Percentiles rank a stretch among this genome's conserved stretches.
These are phyloP conservation scores for Anthrax anthrax DNA, from an alignment of 2,888 invertebrate genomes.

Conservation along the genomic window DNA sequence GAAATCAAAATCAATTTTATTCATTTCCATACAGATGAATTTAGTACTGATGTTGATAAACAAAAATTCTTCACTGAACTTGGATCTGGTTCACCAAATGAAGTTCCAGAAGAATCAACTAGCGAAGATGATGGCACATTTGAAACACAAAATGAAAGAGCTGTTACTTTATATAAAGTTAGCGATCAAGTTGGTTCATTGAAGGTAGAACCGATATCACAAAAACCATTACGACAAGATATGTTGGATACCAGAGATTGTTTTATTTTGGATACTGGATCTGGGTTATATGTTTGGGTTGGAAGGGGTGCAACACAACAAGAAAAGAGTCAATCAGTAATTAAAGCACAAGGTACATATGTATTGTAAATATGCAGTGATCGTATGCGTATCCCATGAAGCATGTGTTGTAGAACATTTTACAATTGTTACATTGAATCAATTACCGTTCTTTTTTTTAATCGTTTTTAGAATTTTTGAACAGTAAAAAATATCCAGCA, in stretches of 20 bases:
- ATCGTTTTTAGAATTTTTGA: constrained; percentile 35
- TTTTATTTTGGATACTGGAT: constrained; percentile 66
- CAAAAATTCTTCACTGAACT: constrained; percentile 64
- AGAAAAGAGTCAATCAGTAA: constrained; percentile 61
- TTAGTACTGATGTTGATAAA: constrained; percentile 45
- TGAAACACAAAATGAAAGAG: constrained; percentile 50
- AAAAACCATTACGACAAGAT: constrained; percentile 58
- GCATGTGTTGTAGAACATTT: too few relatives aligned
- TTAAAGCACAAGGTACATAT: constrained; percentile 45
- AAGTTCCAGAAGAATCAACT: constrained; percentile 55
- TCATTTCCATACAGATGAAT: background rate
- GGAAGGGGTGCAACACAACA: constrained; percentile 58
- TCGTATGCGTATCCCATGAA: too few relatives aligned
- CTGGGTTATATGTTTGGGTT: constrained; percentile 74
- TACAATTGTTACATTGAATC: too few relatives aligned
- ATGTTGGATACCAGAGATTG: constrained; percentile 43
- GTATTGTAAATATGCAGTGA: background rate
- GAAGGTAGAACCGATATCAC: constrained; percentile 48
- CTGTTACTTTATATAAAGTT: constrained; percentile 51
- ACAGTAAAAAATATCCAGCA: constrained; percentile 55
- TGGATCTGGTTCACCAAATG: constrained; percentile 54
- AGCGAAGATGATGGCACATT: constrained; percentile 65
- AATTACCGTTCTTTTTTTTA: background rate
- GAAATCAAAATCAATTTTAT: background rate
- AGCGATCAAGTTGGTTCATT: constrained; percentile 52